Conservation (phyloP, 2,888 invertebrate genomes). For the Vanessa cardui region DNA sequence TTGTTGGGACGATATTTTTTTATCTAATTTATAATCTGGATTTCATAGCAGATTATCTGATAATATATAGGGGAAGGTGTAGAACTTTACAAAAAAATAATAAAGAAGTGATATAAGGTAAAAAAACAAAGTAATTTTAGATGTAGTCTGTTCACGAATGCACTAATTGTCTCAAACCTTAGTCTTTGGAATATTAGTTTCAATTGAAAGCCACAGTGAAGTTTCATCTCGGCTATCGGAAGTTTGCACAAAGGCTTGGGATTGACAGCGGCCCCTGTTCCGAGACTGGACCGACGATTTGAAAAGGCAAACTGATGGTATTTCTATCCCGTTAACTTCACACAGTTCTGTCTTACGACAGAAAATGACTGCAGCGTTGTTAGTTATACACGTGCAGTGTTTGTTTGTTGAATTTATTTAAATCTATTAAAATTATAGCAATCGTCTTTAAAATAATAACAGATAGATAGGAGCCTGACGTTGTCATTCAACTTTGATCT, state of each 20-base stretch:
- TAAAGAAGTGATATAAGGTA: too few relatives aligned
- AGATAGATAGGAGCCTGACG: too few relatives aligned
- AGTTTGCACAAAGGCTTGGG: constrained; percentile 10
- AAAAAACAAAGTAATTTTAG: too few relatives aligned
- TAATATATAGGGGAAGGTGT: too few relatives aligned
- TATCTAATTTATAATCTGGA: too few relatives aligned
- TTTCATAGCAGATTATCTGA: too few relatives aligned
- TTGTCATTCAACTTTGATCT: too few relatives aligned
- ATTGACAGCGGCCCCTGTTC: constrained; percentile 7
- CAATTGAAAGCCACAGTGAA: constrained; percentile 1
- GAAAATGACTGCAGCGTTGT: not conserved
- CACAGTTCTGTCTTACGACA: not conserved
- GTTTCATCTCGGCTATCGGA: constrained; percentile 9
- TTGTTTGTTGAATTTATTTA: not conserved
- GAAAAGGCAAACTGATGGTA: constrained; percentile 6
- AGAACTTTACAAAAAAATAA: too few relatives aligned
- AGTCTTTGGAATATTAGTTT: constrained; percentile 5
- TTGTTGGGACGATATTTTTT: too few relatives aligned
- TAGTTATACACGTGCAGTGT: not conserved
- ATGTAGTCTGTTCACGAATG: not conserved
- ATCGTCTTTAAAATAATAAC: too few relatives aligned
- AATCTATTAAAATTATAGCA: too few relatives aligned
- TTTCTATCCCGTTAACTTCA: not conserved
- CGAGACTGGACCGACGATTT: not conserved
- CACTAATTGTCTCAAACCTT: not conserved